Evolutionary conservation across 2,113 vertebrate genomes (phyloP).

Genomic region (Hystrix brachyura): DNA sequence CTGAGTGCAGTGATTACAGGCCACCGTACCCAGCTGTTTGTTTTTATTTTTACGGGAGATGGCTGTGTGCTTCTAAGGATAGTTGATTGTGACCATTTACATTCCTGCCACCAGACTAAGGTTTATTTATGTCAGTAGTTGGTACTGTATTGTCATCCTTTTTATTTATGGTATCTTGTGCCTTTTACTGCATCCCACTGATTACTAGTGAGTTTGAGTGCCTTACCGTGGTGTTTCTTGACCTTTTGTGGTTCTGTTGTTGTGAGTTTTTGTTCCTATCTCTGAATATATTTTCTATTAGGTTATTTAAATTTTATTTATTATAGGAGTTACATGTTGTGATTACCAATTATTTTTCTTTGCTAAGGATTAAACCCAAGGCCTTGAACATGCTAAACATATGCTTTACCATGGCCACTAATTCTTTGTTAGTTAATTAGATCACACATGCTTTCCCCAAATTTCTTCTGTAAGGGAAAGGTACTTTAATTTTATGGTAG

Average conservation of each 20-base stretch:
- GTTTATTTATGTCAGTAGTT: background rate
- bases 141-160: background rate
- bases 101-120: background rate
- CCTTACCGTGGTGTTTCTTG: background rate
- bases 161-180: background rate
- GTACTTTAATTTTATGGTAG: background rate
- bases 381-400: background rate
- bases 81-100: background rate
- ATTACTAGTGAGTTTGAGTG: background rate
- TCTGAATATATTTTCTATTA: conserved; percentile 1
- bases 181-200: background rate
- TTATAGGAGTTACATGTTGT: background rate
- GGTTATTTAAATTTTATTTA: background rate
- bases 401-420: background rate
- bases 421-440: background rate
- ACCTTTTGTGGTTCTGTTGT: background rate
- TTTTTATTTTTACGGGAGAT: background rate
- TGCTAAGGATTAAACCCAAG: background rate
- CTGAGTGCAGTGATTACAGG: background rate
- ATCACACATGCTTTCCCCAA: background rate
- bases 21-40: background rate
- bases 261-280: conserved; percentile 9
- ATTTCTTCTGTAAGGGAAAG: background rate
- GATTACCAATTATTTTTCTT: background rate
- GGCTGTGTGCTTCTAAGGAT: background rate